phyloP scores from a whole-genome alignment of 2,797 vertebrate genomes.

The Acomys russatus region DNA sequence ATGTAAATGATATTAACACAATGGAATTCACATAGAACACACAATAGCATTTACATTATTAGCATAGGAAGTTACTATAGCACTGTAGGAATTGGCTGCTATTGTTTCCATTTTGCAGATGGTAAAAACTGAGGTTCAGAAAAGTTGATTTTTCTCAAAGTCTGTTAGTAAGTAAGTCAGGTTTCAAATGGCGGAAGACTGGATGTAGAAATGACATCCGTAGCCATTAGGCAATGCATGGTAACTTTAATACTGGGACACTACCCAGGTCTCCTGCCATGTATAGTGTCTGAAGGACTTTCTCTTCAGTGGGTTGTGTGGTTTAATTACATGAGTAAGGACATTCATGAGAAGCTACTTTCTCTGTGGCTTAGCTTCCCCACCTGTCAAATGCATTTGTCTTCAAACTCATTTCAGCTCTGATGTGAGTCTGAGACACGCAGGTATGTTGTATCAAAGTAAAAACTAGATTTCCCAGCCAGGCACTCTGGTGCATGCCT shows the following conservation, averaged over 20 bases:
- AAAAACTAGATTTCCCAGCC: conserved; percentile 18
- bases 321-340: background rate
- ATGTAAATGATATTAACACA: conserved; percentile 7
- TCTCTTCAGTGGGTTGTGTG: background rate
- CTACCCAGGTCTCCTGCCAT: background rate
- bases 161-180: background rate
- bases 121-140: conserved; percentile 5
- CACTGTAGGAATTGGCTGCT: background rate
- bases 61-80: conserved; percentile 8
- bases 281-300: background rate
- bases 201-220: background rate
- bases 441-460: conserved; percentile 4
- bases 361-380: conserved; percentile 7
- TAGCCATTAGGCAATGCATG: background rate
- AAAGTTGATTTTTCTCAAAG: background rate
- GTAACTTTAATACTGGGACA: background rate
- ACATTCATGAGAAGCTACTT: background rate
- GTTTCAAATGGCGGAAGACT: background rate
- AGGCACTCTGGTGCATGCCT: background rate
- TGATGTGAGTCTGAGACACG: background rate
- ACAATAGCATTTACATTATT: background rate
- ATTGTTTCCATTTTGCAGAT: conserved; percentile 24
- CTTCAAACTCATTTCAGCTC: conserved; percentile 43
- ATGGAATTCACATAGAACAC: background rate
- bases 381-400: background rate